Conservation (phyloP, 2,888 invertebrate genomes). For the Lepidochrysops patricia region DNA sequence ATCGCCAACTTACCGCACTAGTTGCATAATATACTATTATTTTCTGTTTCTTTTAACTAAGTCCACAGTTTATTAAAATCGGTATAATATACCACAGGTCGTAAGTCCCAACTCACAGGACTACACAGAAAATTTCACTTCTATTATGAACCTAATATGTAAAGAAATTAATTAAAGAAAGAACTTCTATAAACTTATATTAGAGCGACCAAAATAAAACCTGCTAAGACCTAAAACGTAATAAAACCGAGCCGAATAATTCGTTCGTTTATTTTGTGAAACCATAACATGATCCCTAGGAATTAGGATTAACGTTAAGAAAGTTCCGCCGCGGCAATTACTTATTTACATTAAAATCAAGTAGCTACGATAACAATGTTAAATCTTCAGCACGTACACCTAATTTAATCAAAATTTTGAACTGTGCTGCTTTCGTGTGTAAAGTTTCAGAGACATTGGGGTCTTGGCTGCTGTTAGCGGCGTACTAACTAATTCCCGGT, state of each 20-base stretch:
- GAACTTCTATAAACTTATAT: background rate
- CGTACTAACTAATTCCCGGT: conserved; percentile 11
- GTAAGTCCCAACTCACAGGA: too few species aligned
- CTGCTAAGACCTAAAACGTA: background rate
- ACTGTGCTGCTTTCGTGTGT: conserved; percentile 11
- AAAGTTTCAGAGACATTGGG: conserved; percentile 13
- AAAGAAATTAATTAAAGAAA: background rate
- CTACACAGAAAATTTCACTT: too few species aligned
- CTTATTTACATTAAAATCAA: conserved; percentile 10
- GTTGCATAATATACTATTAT: too few species aligned
- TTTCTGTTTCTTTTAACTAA: too few species aligned
- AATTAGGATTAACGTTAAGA: conserved; percentile 6
- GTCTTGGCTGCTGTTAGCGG: conserved; percentile 12
- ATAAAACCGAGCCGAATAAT: background rate
- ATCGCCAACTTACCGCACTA: too few species aligned
- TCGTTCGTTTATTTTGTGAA: background rate
- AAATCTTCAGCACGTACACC: conserved; percentile 13
- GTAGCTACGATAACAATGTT: conserved; percentile 12
- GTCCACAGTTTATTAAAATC: too few species aligned
- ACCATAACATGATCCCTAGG: conserved; percentile 6
- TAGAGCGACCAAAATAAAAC: background rate
- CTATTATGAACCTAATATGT: too few species aligned
- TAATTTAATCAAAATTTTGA: conserved; percentile 14
- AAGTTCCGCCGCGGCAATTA: conserved; percentile 5
- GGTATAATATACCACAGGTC: too few species aligned